phyloP scores from a whole-genome alignment of 2,888 invertebrate genomes.

The Mythimna albipuncta region DNA sequence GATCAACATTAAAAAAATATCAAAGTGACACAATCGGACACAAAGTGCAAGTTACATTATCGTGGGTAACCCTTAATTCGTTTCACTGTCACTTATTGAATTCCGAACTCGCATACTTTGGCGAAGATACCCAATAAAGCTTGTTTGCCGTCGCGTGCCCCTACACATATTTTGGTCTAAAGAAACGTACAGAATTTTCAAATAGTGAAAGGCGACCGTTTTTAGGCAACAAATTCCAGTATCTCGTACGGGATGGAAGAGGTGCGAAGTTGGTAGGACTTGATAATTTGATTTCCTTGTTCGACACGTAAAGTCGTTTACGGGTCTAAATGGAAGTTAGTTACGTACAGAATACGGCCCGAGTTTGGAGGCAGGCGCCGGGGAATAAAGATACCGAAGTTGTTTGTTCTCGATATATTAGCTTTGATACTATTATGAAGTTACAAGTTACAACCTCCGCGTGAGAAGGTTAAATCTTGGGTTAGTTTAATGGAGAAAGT shows the following conservation, averaged over 20 bases:
- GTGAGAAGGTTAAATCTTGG: conserved; percentile 54
- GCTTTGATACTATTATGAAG: conserved; percentile 72
- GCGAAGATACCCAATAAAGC: conserved; percentile 88
- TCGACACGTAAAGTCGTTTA: conserved; percentile 90
- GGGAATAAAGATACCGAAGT: conserved; percentile 77
- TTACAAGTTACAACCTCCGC: conserved; percentile 62
- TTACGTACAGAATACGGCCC: conserved; percentile 79
- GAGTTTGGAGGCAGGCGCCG: conserved; percentile 77
- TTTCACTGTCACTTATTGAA: conserved; percentile 87
- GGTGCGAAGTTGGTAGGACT: conserved; percentile 87
- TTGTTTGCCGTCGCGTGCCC: conserved; percentile 83
- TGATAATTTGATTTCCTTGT: conserved; percentile 90
- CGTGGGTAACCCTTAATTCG: conserved; percentile 82
- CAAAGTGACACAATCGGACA: conserved; percentile 76
- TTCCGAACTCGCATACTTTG: conserved; percentile 85
- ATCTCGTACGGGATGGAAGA: conserved; percentile 80
- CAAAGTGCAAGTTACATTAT: conserved; percentile 76
- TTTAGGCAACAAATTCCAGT: conserved; percentile 81
- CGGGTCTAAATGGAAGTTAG: conserved; percentile 85
- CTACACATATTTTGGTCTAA: conserved; percentile 83
- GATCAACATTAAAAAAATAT: conserved; percentile 56
- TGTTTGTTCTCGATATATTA: conserved; percentile 73
- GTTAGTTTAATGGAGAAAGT: conserved; percentile 54
- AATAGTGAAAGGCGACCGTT: conserved; percentile 79
- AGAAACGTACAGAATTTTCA: conserved; percentile 85